These are phyloP conservation scores for Philereme vetulata DNA, from an alignment of 2,888 invertebrate species.

Conservation along the genomic window DNA sequence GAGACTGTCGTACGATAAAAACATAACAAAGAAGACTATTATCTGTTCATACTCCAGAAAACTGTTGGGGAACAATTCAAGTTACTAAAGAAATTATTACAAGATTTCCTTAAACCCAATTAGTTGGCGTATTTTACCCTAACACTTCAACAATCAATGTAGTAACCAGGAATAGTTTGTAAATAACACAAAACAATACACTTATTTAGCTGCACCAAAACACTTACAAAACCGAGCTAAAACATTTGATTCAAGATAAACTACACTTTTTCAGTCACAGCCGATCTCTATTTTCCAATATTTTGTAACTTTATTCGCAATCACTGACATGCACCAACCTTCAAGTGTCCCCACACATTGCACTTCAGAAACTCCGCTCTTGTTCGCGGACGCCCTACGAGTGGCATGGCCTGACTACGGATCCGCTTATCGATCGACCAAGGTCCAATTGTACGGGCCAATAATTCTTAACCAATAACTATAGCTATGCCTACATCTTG, in stretches of 20 bases:
- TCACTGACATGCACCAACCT: slow-evolving; percentile 25
- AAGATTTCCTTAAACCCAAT: no score
- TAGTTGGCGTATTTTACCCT: no score
- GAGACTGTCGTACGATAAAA: no score
- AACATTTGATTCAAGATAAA: not conserved
- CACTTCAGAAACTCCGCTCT: slow-evolving; percentile 7
- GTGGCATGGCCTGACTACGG: slow-evolving; percentile 36
- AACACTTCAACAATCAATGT: no score
- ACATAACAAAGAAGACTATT: no score
- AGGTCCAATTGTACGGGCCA: slow-evolving; percentile 56
- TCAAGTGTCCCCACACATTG: slow-evolving; percentile 15
- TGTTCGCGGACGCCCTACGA: slow-evolving; percentile 6
- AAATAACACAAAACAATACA: no score
- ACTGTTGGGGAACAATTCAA: no score
- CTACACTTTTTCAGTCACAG: not conserved
- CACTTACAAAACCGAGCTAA: not conserved
- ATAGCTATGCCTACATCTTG: not conserved
- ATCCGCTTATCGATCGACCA: slow-evolving; percentile 65
- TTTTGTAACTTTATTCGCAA: not conserved
- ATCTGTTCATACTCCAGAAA: no score
- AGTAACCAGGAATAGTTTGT: no score
- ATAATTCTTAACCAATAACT: slow-evolving; percentile 32
- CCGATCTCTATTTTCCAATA: not conserved
- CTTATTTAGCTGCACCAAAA: not conserved
- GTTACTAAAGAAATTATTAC: no score